phyloP scores from a whole-genome alignment of 2,113 vertebrate species.

The Python bivittatus region DNA sequence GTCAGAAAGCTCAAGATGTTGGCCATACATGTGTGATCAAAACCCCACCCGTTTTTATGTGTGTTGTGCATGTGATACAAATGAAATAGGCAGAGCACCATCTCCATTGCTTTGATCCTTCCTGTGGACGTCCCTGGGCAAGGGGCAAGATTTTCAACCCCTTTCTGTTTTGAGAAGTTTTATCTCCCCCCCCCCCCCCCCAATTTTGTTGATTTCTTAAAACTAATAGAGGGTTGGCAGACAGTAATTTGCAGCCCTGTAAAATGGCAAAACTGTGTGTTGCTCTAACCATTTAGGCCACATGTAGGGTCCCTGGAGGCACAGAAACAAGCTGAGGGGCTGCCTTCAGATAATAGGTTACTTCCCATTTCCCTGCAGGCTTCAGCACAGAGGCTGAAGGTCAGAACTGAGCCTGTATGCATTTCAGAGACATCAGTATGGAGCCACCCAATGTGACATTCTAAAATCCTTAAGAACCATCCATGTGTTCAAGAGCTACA shows the following conservation, averaged over 20 bases:
- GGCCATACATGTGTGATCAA: neutral
- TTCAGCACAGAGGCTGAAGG: neutral
- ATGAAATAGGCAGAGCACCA: too few relatives aligned
- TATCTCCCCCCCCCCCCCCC: neutral
- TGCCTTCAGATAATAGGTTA: neutral
- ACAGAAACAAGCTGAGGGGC: neutral
- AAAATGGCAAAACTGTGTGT: neutral
- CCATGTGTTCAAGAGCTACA: neutral
- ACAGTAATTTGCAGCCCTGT: neutral
- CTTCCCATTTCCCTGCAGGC: neutral
- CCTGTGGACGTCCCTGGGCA: neutral
- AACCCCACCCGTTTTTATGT: neutral
- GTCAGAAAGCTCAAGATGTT: neutral
- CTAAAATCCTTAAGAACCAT: neutral
- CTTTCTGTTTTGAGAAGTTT: neutral
- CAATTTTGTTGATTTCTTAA: neutral
- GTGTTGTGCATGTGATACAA: neutral
- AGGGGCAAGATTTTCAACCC: neutral
- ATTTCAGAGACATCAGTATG: neutral
- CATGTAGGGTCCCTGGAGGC: neutral
- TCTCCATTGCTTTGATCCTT: neutral
- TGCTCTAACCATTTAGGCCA: neutral
- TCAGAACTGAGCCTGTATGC: neutral
- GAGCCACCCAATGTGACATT: neutral
- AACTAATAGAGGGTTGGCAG: neutral